Evolutionary conservation across 1,140 invertebrate genomes (phyloP).

Genomic region (Heliconius eleuchia): DNA sequence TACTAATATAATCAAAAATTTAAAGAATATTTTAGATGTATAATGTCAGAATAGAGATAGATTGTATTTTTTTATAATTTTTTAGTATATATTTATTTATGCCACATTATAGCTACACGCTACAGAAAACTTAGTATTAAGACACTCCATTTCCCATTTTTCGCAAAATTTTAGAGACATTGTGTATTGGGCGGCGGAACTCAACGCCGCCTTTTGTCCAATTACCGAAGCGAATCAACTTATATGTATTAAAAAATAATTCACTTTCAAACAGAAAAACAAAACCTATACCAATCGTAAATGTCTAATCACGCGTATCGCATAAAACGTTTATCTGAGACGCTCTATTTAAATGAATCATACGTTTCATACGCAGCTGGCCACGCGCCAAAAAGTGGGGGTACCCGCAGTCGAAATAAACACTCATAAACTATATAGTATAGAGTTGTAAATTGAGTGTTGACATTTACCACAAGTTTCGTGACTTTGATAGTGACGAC

Average conservation of each 20-base stretch:
- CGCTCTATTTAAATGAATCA: conserved; percentile 21
- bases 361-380: conserved; percentile 19
- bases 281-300: not conserved
- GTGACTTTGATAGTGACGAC: not conserved
- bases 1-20: too few relatives aligned
- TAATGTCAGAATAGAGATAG: too few relatives aligned
- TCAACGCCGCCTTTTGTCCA: too few relatives aligned
- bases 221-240: not conserved
- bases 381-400: not conserved
- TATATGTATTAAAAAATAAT: not conserved
- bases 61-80: too few relatives aligned
- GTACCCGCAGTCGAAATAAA: not conserved
- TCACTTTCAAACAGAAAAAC: not conserved
- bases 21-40: too few relatives aligned
- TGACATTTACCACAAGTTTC: not conserved
- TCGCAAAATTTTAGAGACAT: too few relatives aligned
- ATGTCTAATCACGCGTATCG: conserved; percentile 5
- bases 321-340: conserved; percentile 13
- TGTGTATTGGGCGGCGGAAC: too few relatives aligned
- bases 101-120: too few relatives aligned
- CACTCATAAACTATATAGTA: not conserved
- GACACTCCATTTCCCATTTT: too few relatives aligned
- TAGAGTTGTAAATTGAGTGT: conserved; percentile 16
- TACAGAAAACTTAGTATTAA: too few relatives aligned
- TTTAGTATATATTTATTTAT: too few relatives aligned